phyloP scores from a whole-genome alignment of 2,113 vertebrate species.

The Ophthalmolycus amberensis region DNA sequence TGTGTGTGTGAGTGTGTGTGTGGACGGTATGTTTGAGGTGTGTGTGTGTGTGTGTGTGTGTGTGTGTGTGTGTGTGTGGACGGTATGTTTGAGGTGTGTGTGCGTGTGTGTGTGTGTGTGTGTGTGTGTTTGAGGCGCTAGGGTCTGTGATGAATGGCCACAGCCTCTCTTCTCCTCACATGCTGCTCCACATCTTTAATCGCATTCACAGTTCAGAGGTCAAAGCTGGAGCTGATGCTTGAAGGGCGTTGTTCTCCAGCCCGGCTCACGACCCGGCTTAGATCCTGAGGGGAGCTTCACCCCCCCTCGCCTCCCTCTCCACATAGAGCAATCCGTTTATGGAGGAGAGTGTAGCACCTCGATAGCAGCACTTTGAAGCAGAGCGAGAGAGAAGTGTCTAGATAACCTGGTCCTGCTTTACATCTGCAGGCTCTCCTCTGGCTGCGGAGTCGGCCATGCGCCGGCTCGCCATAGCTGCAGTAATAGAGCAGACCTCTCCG shows the following conservation, averaged over 20 bases:
- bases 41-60: constrained; percentile 28
- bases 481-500: not conserved
- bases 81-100: constrained; percentile 1
- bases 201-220: constrained; percentile 76
- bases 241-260: constrained; percentile 56
- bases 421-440: constrained; percentile 39
- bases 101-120: constrained; percentile 27
- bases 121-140: constrained; percentile 26
- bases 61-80: constrained; percentile 30
- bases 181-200: constrained; percentile 76
- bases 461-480: constrained; percentile 7
- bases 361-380: constrained; percentile 69
- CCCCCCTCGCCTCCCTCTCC: constrained; percentile 15
- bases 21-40: not conserved
- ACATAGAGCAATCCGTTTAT: constrained; percentile 57
- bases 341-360: constrained; percentile 32
- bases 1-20: constrained; percentile 36
- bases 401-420: constrained; percentile 63
- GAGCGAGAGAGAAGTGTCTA: constrained; percentile 39
- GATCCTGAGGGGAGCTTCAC: constrained; percentile 44
- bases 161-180: constrained; percentile 57
- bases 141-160: constrained; percentile 80
- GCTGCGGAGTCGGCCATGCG: not conserved
- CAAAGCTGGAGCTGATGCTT: constrained; percentile 57
- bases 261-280: constrained; percentile 48